These are phyloP conservation scores for Nebria salina DNA, from an alignment of 2,888 invertebrate species.

Conservation along the genomic window DNA sequence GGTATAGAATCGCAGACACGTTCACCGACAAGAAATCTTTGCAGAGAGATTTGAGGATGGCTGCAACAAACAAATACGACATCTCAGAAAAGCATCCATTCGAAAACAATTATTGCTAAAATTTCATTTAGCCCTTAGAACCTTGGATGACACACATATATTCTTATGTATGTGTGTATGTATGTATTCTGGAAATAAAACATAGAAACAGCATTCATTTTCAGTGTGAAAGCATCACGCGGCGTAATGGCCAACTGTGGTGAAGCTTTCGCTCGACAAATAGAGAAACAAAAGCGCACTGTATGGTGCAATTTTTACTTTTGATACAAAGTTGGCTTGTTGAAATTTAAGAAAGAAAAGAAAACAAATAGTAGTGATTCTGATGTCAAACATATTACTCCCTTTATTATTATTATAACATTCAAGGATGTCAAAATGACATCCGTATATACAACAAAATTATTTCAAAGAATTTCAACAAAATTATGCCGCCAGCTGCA, in stretches of 20 bases:
- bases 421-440: neutral
- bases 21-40: conserved; percentile 89
- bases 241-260: neutral
- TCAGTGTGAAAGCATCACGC: neutral
- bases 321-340: too few relatives aligned
- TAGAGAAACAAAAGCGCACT: neutral
- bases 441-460: neutral
- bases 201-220: neutral
- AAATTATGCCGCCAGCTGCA: neutral
- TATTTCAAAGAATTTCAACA: neutral
- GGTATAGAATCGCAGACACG: conserved; percentile 91
- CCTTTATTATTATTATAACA: too few relatives aligned
- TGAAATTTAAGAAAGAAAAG: too few relatives aligned
- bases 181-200: neutral
- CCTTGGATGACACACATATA: neutral
- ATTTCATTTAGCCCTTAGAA: too few relatives aligned
- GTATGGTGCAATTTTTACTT: too few relatives aligned
- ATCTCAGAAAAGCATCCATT: neutral
- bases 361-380: too few relatives aligned
- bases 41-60: conserved; percentile 87
- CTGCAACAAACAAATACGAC: conserved; percentile 65
- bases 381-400: too few relatives aligned
- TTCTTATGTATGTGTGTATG: neutral
- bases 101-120: too few relatives aligned
- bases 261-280: conserved; percentile 17